These are phyloP conservation scores for Sander vitreus DNA, from an alignment of 2,113 vertebrate genomes.

Conservation along the genomic window DNA sequence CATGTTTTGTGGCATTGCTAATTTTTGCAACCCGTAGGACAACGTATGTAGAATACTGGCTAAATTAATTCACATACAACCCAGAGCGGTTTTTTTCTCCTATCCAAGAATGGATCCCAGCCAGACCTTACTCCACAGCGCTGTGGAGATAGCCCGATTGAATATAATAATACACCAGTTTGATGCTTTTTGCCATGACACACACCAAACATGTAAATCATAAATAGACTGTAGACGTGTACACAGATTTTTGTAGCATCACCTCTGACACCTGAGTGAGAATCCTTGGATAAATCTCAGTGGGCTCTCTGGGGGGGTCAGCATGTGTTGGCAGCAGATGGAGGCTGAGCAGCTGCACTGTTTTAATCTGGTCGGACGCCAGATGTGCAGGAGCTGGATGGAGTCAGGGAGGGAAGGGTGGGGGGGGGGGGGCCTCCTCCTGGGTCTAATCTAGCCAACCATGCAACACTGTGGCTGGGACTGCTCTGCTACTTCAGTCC, in stretches of 20 bases:
- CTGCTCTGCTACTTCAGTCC: neutral
- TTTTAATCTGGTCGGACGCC: slow-evolving; percentile 20
- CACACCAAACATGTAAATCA: neutral
- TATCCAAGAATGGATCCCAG: no score
- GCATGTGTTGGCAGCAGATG: slow-evolving; percentile 38
- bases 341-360: neutral
- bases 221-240: neutral
- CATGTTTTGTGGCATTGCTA: no score
- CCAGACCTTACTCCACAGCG: no score
- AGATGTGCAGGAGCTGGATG: slow-evolving; percentile 32
- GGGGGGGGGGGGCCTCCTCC: neutral
- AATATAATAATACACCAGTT: no score
- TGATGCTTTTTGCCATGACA: no score
- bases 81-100: no score
- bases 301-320: neutral
- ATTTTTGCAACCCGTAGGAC: no score
- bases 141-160: no score
- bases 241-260: neutral
- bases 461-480: neutral
- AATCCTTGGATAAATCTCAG: slow-evolving; percentile 18
- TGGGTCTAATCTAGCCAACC: slow-evolving; percentile 7
- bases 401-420: neutral
- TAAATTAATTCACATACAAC: no score
- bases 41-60: no score
- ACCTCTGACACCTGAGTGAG: slow-evolving; percentile 11